phyloP scores from a whole-genome alignment of 2,888 invertebrate species.

The Pemphredon lugubris region DNA sequence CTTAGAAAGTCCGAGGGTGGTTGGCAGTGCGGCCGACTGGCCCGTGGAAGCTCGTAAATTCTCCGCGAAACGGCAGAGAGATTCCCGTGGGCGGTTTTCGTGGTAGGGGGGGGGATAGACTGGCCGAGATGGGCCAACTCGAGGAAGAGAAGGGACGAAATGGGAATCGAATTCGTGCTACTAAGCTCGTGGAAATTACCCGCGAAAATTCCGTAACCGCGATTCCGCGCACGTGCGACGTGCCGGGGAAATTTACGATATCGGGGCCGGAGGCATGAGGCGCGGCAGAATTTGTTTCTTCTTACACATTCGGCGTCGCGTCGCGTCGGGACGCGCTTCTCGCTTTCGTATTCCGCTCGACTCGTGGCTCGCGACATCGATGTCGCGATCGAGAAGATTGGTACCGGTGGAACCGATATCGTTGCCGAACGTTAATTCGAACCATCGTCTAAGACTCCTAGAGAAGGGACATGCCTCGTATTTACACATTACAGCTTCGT shows the following conservation, averaged over 20 bases:
- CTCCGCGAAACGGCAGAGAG: constrained; percentile 12
- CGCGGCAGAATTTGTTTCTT: too few species aligned
- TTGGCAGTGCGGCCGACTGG: constrained; percentile 20
- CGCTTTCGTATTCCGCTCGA: too few species aligned
- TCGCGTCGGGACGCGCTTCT: too few species aligned
- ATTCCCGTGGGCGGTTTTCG: constrained; percentile 16
- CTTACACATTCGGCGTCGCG: too few species aligned
- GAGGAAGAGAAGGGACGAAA: neutral
- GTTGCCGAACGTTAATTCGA: too few species aligned
- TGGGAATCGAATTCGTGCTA: constrained; percentile 24
- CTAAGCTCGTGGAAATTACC: constrained; percentile 42
- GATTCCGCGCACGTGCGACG: constrained; percentile 45
- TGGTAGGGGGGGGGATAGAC: neutral
- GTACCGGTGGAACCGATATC: too few species aligned
- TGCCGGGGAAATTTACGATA: constrained; percentile 32
- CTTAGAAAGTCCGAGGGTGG: constrained; percentile 16
- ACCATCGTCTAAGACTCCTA: too few species aligned
- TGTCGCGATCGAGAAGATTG: too few species aligned
- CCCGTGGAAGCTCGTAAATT: constrained; percentile 51
- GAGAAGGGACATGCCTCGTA: constrained; percentile 22
- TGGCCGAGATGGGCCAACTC: constrained; percentile 1
- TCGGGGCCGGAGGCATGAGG: too few species aligned
- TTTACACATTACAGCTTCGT: too few species aligned
- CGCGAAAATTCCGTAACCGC: constrained; percentile 33
- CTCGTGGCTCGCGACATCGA: too few species aligned